Percentiles rank a stretch among this genome's conserved stretches.
These are phyloP conservation scores for Atrina japonica DNA, from an alignment of 2,888 invertebrate species.

Conservation along the genomic window DNA sequence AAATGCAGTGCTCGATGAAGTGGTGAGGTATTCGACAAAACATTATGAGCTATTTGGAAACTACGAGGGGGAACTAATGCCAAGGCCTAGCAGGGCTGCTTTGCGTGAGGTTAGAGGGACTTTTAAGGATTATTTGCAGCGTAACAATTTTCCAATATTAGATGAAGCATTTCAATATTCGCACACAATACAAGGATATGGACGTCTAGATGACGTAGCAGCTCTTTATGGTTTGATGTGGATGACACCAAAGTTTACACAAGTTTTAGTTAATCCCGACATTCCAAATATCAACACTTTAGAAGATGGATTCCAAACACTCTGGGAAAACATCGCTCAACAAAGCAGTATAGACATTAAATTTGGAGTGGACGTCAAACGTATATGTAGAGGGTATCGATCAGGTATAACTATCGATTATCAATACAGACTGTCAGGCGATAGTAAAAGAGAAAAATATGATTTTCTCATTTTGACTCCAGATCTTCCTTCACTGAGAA, in stretches of 20 bases:
- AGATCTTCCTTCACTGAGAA: no score
- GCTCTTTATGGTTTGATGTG: no score
- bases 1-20: no score
- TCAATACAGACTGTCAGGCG: not conserved
- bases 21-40: conserved; percentile 2
- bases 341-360: not conserved
- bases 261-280: not conserved
- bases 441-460: not conserved
- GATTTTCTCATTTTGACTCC: no score
- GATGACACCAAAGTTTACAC: no score
- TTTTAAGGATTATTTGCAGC: conserved; percentile 21
- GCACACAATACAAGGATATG: conserved; percentile 18
- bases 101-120: no score
- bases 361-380: not conserved
- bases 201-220: no score
- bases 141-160: conserved; percentile 13
- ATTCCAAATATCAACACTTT: not conserved
- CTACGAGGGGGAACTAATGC: conserved; percentile 15
- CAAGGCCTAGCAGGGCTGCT: conserved; percentile 1
- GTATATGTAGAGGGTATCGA: not conserved
- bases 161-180: not conserved
- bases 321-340: not conserved
- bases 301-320: not conserved
- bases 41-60: conserved; percentile 23
- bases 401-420: no score